Evolutionary conservation across 2,888 invertebrate genomes (phyloP).

Genomic region (Endotricha flammealis): DNA sequence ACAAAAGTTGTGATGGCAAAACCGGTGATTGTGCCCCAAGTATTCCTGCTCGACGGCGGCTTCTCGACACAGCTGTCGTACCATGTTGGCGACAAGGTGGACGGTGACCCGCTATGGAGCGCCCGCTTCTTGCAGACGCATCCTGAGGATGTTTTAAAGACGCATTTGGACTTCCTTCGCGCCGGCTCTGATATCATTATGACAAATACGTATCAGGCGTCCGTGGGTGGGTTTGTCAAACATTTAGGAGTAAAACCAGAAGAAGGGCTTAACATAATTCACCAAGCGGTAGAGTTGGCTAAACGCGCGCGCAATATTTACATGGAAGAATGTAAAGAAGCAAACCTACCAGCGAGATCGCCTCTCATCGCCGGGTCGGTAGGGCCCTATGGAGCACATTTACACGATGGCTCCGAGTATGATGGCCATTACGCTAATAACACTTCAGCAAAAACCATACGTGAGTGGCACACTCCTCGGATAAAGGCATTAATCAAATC

Average conservation of each 20-base stretch:
- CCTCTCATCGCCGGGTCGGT: conserved; percentile 90
- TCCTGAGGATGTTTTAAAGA: conserved; percentile 84
- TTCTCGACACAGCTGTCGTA: conserved; percentile 87
- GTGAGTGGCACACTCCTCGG: conserved; percentile 89
- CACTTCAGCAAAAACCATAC: conserved; percentile 79
- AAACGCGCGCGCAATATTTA: conserved; percentile 82
- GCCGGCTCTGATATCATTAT: conserved; percentile 92
- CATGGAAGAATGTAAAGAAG: conserved; percentile 58
- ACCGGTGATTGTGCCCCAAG: too few species aligned
- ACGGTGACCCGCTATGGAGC: conserved; percentile 93
- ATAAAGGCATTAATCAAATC: conserved; percentile 86
- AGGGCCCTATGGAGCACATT: conserved; percentile 93
- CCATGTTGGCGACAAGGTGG: conserved; percentile 83
- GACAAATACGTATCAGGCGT: conserved; percentile 94
- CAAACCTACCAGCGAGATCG: conserved; percentile 23
- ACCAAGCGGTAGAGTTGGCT: conserved; percentile 84
- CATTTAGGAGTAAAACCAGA: conserved; percentile 82
- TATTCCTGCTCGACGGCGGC: conserved; percentile 82
- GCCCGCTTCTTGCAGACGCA: conserved; percentile 87
- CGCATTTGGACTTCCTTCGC: conserved; percentile 88
- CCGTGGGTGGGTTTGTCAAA: conserved; percentile 84
- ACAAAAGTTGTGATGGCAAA: conserved; percentile 14
- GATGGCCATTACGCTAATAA: conserved; percentile 85
- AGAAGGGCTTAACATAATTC: conserved; percentile 83
- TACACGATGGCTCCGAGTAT: conserved; percentile 95